Evolutionary conservation across 2,888 invertebrate genomes (phyloP), one percentile per base, ranked within the genome.

Genomic region (Tillus elongatus): DNA sequence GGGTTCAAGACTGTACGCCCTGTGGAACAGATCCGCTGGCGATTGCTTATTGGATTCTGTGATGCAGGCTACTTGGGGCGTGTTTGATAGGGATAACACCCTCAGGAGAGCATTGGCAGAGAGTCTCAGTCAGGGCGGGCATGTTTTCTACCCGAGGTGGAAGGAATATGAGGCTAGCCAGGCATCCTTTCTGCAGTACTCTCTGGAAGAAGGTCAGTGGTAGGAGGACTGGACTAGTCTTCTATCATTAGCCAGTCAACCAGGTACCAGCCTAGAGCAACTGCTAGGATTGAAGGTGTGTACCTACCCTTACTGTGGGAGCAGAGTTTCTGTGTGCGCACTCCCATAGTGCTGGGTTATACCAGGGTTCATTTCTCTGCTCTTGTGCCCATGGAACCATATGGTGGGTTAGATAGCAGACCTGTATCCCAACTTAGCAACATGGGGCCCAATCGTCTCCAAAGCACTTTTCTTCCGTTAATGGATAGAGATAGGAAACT

Each of bases 341-440:
- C 87, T 30, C 96, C 96, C 35, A 82, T 97, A 51, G 85, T 90
- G 42, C 73, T 96, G 44, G 96, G 91, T 40, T 93, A 92, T 71
- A 96, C 96, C 4, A 75, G 95, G 42, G 96, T 95, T 1, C 96
- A 97, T 68, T 97, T 97, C 69, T 90, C 89, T 41, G 96, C 96
- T 44, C 73, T 96, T 38, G 91, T 96, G 51, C 82, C 93, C 24
- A 76, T 89, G 61, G 91, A 92, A 66, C 86, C 87, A 0, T 82
- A 82, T 62, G 69, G 77, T 33, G 58, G 54, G 37, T 64, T 49
- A 58, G 71, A 57, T 61, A 65, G 54, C 44, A 62, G 43, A 53
- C 66, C 61, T 44, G 61, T 50, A 61, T 68, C 58, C n/a, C 63
- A 70, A 64, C 53, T 54, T 34, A 44, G 44, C 14, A 56, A 57